Base-by-base conservation (phyloP, 37 sponge, comb jelly and placozoan species). In the Dysidea cf. avara region DNA sequence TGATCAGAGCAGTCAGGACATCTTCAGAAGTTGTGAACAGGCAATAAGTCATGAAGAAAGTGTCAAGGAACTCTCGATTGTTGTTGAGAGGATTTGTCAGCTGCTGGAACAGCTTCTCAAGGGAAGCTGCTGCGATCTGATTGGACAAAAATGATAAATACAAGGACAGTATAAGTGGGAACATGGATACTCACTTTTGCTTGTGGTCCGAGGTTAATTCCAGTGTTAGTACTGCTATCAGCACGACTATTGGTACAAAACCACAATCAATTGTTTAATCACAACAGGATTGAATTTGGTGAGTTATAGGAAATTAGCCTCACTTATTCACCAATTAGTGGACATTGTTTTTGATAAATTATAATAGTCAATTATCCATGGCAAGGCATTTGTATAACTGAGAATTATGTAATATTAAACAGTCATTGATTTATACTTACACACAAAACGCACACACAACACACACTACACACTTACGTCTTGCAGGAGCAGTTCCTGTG, bases 41-140 rank as follows among this genome's bases (percentile, higher is more conserved):
- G 22, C 64, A 65, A 65, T 89, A 87, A 14, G 86, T 89, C 40
- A 72, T 71, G 30, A 89, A 65, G 66, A 89, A 83, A 38, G 84
- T 72, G 16, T 82, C 71, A 48, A 86, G 63, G 70, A 79, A 91
- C 63, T 81, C 81, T 32, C 72, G 68, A 22, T 46, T 39, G 53
- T 64, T 58, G 26, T 43, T 63, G 56, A 78, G 83, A 49, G 80
- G 83, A 29, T 77, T 86, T 20, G 79, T 79, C 53, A 91, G 71
- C 59, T 73, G 78, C 32, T 85, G 79, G 33, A 91, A 81, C 16
- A 91, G 82, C 75, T 91, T 91, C 77, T 89, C 90, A 22, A 80
- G 55, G n/a, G 90, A 89, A 29, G 90, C 90, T 32, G 90, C 90
- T 30, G 90, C 90, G 75, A 89, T 79, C 90, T 89, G 76, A 7